A percentile compares a stretch with the other conserved stretches of the same genome.
Evolutionary conservation across 2,797 vertebrate species (phyloP).

Genomic region (Paguma larvata): DNA sequence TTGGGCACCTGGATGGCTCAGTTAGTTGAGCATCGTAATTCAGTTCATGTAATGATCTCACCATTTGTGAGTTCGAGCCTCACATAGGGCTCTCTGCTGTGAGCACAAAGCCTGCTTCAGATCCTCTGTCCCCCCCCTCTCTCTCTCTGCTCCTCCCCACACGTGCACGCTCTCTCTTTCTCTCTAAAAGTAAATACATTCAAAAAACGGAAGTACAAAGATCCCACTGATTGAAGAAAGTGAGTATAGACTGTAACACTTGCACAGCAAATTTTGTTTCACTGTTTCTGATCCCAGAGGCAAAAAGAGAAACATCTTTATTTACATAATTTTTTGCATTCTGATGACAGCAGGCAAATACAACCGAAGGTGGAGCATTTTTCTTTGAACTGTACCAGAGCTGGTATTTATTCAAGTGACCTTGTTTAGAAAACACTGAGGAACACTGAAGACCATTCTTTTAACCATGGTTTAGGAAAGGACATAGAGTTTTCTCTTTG

Average conservation of each 20-base stretch:
- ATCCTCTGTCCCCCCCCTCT: no score
- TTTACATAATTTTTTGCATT: neutral
- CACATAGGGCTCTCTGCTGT: no score
- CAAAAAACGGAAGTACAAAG: neutral
- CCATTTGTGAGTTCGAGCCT: no score
- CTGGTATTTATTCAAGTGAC: neutral
- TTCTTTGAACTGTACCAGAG: neutral
- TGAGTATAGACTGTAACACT: neutral
- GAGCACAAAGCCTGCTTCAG: no score
- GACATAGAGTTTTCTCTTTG: neutral
- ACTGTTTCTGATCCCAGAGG: neutral
- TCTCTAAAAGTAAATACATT: no score
- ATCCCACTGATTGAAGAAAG: neutral
- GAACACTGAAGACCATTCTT: neutral
- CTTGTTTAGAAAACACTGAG: neutral
- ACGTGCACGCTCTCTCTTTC: no score
- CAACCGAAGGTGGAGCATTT: neutral
- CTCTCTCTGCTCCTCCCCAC: no score
- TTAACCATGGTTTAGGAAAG: neutral
- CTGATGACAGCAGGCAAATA: neutral
- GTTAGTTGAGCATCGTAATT: no score
- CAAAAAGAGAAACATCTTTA: neutral
- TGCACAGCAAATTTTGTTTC: neutral
- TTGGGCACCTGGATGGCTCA: no score
- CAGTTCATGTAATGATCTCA: no score